These are phyloP conservation scores for Streblospio benedicti DNA, from an alignment of 1,140 invertebrate genomes.

Conservation along the genomic window DNA sequence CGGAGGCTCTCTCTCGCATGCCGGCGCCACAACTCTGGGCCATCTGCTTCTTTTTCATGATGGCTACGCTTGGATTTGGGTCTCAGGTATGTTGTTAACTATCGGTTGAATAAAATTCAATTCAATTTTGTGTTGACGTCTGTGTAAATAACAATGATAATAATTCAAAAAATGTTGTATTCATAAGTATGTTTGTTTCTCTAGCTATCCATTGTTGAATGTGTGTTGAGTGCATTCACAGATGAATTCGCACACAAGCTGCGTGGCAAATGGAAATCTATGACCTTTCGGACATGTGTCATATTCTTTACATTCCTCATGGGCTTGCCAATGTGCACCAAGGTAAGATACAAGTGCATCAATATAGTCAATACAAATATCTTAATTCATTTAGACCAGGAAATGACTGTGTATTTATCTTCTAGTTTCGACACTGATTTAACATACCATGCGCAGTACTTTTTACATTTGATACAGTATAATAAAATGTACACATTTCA, in stretches of 20 bases:
- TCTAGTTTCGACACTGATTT: too few species aligned
- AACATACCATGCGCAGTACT: too few species aligned
- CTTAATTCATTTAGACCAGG: too few species aligned
- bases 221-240: conserved; percentile 10
- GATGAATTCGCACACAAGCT: conserved; percentile 13
- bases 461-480: too few species aligned
- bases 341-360: background rate
- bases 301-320: conserved; percentile 10
- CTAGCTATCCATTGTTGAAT: conserved; percentile 16
- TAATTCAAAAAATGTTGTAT: too few species aligned
- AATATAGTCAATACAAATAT: background rate
- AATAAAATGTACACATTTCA: too few species aligned
- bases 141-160: too few species aligned
- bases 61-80: conserved; percentile 43
- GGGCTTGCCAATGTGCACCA: conserved; percentile 10
- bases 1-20: conserved; percentile 70
- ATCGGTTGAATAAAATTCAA: background rate
- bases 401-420: too few species aligned
- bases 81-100: conserved; percentile 44
- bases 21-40: conserved; percentile 75
- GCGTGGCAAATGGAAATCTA: background rate
- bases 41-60: conserved; percentile 67
- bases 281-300: conserved; percentile 4
- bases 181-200: too few species aligned
- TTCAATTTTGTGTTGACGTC: too few species aligned